Base-by-base conservation (phyloP, 1,140 invertebrate genomes). In the Caenorhabditis inopinata region DNA sequence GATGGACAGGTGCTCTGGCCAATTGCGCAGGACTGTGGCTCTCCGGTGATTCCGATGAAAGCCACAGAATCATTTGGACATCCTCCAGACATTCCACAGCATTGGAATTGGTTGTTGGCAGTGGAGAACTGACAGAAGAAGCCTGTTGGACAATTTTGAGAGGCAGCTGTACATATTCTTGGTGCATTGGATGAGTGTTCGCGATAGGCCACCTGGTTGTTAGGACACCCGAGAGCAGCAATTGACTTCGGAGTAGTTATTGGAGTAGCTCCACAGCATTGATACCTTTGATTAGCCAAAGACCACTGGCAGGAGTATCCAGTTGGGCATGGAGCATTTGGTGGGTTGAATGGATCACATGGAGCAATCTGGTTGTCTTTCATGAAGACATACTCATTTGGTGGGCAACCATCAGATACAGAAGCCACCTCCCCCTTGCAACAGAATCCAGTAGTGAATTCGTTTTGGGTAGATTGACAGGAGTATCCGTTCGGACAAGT, bases 221-320 rank as follows among this genome's bases (percentile, higher is more conserved):
- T 86, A 3, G 85, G 85, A 74, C 85, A 85, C 75, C 80, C 86
- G 53, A 87, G 82, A 45, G 84, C 85, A 49, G 85, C 85, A 29
- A 80, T 76, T 14, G 87, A 82, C 75, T 88, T 87, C 14, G 87
- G 87, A 46, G 83, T 83, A 42, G 81, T 84, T 75, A 88, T 87
- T n/a, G 86, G 84, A 2, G 85, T 88, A 12, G 86, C 85, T 46
- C 86, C 87, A 76, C 86, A 87, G 73, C 86, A 87, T 76, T 87
- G 79, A 51, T 87, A 87, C 38, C 86, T 51, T 78, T 87, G 86
- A 53, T 88, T 87, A 48, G 87, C 85, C 74, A 87, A 48, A 2
- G 87, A 88, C 87, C 87, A 87, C 49, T 87, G 86, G 73, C 86
- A 87, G 23, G 86, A 87, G 58, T 87, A 87, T 3, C 87, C 87